Conservation (phyloP, 2,888 invertebrate species). For the Drosophila borborema region DNA sequence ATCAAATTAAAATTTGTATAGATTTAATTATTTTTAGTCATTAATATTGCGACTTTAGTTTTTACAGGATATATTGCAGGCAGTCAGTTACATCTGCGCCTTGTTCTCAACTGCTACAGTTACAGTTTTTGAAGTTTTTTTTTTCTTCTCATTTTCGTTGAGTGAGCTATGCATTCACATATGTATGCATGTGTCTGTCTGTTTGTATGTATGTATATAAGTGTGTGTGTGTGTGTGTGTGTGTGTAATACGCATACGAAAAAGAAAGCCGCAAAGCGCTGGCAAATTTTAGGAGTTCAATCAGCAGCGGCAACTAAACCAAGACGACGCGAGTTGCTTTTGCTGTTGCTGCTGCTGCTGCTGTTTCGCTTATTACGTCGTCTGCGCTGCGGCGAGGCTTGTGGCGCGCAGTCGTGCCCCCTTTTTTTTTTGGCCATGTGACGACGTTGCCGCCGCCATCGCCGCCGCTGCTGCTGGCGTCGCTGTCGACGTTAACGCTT, state of each 20-base stretch:
- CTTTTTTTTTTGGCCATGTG: conserved; percentile 73
- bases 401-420: conserved; percentile 74
- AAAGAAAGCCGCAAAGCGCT: conserved; percentile 55
- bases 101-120: conserved; percentile 26
- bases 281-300: conserved; percentile 54
- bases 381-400: conserved; percentile 46
- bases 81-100: background rate
- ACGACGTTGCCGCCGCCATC: conserved; percentile 50
- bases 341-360: conserved; percentile 32
- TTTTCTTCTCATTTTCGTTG: background rate
- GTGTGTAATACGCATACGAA: conserved; percentile 17
- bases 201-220: background rate
- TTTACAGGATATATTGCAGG: conserved; percentile 29
- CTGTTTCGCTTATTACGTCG: conserved; percentile 56
- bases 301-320: conserved; percentile 38
- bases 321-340: conserved; percentile 15
- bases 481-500: conserved; percentile 28
- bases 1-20: too few relatives aligned
- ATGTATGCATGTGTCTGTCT: background rate
- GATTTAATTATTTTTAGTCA: too few relatives aligned
- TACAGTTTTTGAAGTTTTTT: conserved; percentile 41
- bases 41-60: background rate
- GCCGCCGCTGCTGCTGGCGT: conserved; percentile 14
- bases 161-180: conserved; percentile 3
- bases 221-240: background rate